phyloP scores from a whole-genome alignment of 2,113 vertebrate genomes.

The Gobiocypris rarus region DNA sequence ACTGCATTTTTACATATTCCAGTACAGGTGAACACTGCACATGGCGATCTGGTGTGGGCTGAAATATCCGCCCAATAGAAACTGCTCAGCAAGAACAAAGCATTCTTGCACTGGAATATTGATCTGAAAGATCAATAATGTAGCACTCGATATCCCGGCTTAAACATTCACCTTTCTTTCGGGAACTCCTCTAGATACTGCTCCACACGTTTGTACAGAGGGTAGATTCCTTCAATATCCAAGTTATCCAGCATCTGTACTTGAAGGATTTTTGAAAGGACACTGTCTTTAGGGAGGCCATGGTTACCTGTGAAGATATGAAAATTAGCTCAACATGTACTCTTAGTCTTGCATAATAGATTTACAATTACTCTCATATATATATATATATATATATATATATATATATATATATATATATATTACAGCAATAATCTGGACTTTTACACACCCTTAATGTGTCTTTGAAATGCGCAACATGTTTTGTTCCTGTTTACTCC shows the following conservation, averaged over 20 bases:
- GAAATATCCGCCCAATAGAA: neutral
- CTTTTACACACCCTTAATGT: neutral
- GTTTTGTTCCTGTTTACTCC: neutral
- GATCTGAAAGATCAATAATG: neutral
- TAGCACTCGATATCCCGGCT: neutral
- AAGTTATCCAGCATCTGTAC: constrained; percentile 94
- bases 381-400: too few species aligned
- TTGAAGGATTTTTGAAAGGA: constrained; percentile 90
- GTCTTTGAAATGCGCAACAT: neutral
- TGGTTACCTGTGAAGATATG: constrained; percentile 69
- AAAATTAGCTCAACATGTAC: neutral
- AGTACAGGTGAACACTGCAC: neutral
- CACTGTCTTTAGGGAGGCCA: constrained; percentile 86
- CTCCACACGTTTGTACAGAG: constrained; percentile 88
- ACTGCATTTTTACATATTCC: neutral
- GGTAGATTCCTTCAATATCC: constrained; percentile 94
- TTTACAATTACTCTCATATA: neutral
- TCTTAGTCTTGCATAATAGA: neutral
- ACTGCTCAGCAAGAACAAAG: neutral
- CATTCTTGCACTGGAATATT: neutral
- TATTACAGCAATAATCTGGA: neutral
- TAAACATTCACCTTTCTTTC: constrained; percentile 84
- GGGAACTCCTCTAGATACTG: constrained; percentile 91
- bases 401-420: too few species aligned
- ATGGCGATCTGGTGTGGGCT: neutral